These are phyloP conservation scores for Dendrolimus punctatus DNA, from an alignment of 1,140 invertebrate genomes.

Conservation along the genomic window DNA sequence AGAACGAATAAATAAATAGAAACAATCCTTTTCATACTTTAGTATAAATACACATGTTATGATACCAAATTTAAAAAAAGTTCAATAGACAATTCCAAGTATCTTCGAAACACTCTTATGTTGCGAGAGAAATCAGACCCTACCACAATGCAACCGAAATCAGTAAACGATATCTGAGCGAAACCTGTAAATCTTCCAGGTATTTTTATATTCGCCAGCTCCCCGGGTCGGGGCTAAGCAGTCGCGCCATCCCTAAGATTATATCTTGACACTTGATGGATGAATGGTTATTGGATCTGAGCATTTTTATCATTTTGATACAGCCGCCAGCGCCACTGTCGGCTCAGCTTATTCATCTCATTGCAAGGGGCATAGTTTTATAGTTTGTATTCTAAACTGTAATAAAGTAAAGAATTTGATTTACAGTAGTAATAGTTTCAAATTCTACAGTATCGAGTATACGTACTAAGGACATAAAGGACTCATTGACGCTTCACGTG, in stretches of 20 bases:
- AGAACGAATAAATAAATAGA: no score
- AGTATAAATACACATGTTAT: no score
- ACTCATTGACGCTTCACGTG: no score
- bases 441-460: no score
- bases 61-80: no score
- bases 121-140: neutral
- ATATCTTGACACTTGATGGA: conserved; percentile 74
- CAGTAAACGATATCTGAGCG: conserved; percentile 48
- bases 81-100: neutral
- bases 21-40: no score
- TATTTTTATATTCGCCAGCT: conserved; percentile 64
- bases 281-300: conserved; percentile 74
- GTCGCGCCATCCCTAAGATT: conserved; percentile 63
- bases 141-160: conserved; percentile 52
- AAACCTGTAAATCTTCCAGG: conserved; percentile 67
- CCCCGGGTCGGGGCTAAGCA: conserved; percentile 54
- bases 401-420: no score
- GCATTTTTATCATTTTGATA: conserved; percentile 74
- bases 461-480: no score
- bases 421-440: no score
- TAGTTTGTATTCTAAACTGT: neutral
- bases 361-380: conserved; percentile 27
- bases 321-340: conserved; percentile 37
- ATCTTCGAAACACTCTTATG: neutral
- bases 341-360: conserved; percentile 18